phyloP scores from a whole-genome alignment of 2,113 vertebrate species.

The Eulemur macaco region DNA sequence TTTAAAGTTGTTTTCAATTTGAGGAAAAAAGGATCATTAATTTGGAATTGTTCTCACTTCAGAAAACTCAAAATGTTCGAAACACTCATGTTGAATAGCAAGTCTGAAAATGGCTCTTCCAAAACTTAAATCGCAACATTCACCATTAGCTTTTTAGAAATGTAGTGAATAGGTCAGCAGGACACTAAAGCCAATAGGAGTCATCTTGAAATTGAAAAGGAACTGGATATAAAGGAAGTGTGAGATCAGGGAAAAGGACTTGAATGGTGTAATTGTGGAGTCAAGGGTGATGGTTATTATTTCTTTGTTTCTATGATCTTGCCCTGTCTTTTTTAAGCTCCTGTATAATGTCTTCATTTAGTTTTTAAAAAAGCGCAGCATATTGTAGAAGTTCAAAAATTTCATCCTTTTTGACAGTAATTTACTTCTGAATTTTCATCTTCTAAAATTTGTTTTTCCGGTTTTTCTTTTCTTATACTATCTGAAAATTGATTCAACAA shows the following conservation, averaged over 20 bases:
- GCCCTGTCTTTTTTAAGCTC: not conserved
- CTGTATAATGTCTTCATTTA: not conserved
- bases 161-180: not conserved
- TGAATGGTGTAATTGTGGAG: not conserved
- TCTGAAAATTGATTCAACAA: not conserved
- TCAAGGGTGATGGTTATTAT: too few relatives aligned
- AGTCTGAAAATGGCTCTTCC: not conserved
- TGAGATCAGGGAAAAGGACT: not conserved
- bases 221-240: not conserved
- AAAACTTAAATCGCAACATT: not conserved
- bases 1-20: conserved; percentile 41
- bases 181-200: not conserved
- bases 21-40: conserved; percentile 22
- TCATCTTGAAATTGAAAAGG: not conserved
- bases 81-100: not conserved
- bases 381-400: not conserved
- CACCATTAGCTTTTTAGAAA: not conserved
- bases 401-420: not conserved
- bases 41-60: conserved; percentile 50
- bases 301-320: not conserved
- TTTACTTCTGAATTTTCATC: not conserved
- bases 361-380: not conserved
- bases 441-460: not conserved
- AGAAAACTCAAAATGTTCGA: conserved; percentile 39
- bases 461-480: not conserved